Conservation (phyloP, 1,140 invertebrate species). For the Pygmarrhopalites habei region DNA sequence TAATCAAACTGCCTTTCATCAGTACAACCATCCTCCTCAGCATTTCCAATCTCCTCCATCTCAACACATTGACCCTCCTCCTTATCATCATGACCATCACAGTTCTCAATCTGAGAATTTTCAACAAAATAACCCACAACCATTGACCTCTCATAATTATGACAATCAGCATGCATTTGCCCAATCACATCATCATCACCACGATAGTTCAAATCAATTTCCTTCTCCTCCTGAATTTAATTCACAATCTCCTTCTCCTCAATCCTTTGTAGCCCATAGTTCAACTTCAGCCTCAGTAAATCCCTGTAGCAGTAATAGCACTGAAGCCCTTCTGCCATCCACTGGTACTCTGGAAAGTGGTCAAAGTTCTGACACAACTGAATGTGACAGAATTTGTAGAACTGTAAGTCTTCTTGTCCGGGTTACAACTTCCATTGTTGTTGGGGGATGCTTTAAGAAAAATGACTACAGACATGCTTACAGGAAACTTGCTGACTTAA, state of each 20-base stretch:
- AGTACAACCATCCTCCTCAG: not conserved
- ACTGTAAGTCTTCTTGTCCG: slow-evolving; percentile 8
- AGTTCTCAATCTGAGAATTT: not conserved
- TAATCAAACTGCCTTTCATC: not conserved
- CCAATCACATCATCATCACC: not conserved
- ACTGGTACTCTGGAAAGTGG: not conserved
- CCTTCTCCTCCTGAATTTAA: slow-evolving; percentile 5
- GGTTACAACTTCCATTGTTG: too few relatives aligned
- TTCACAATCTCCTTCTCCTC: slow-evolving; percentile 14
- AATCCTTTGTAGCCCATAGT: not conserved
- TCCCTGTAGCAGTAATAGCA: not conserved
- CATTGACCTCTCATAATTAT: too few relatives aligned
- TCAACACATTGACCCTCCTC: not conserved
- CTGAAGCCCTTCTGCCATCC: not conserved
- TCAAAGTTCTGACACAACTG: not conserved
- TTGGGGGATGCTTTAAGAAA: too few relatives aligned
- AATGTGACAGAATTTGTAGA: not conserved
- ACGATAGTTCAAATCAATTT: not conserved
- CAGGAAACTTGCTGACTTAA: too few relatives aligned
- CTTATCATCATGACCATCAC: slow-evolving; percentile 12
- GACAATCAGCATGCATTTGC: not conserved
- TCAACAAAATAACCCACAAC: too few relatives aligned
- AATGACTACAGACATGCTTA: too few relatives aligned
- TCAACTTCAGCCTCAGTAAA: not conserved
- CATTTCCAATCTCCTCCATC: not conserved